A percentile compares a stretch with the other conserved stretches of the same genome.
Conservation (phyloP, 2,113 vertebrate species). For the Condylura cristata region DNA sequence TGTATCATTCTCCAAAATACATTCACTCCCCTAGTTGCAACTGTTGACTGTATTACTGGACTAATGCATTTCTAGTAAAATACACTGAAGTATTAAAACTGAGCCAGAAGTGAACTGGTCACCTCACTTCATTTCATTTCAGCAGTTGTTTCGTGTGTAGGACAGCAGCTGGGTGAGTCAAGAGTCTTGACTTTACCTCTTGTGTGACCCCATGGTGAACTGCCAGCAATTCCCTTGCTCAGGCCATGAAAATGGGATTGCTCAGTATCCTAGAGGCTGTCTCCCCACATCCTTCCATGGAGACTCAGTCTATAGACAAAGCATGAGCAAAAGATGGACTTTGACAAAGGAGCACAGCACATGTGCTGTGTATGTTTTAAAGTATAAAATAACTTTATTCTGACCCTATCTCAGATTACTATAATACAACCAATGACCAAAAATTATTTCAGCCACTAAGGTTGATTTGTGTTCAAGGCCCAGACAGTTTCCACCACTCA, state of each 20-base stretch:
- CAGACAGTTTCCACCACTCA: slow-evolving; percentile 68
- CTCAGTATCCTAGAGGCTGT: not conserved
- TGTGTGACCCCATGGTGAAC: not conserved
- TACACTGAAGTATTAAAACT: not conserved
- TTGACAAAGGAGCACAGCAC: not conserved
- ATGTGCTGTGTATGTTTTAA: not conserved
- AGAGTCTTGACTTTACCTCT: not conserved
- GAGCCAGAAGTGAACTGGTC: not conserved
- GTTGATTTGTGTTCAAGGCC: slow-evolving; percentile 51
- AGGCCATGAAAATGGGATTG: not conserved
- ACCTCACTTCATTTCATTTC: not conserved
- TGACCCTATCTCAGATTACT: slow-evolving; percentile 42
- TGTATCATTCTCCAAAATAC: not conserved
- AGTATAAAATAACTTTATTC: slow-evolving; percentile 35
- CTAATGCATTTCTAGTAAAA: not conserved
- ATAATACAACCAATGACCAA: not conserved
- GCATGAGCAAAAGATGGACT: not conserved
- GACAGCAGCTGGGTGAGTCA: not conserved
- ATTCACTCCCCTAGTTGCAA: not conserved
- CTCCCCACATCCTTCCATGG: not conserved
- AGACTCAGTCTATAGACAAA: not conserved
- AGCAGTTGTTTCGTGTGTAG: not conserved
- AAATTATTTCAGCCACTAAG: slow-evolving; percentile 31
- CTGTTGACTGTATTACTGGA: not conserved
- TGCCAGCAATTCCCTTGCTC: not conserved